phyloP scores from a whole-genome alignment of 2,113 vertebrate genomes.

The Empidonax traillii region DNA sequence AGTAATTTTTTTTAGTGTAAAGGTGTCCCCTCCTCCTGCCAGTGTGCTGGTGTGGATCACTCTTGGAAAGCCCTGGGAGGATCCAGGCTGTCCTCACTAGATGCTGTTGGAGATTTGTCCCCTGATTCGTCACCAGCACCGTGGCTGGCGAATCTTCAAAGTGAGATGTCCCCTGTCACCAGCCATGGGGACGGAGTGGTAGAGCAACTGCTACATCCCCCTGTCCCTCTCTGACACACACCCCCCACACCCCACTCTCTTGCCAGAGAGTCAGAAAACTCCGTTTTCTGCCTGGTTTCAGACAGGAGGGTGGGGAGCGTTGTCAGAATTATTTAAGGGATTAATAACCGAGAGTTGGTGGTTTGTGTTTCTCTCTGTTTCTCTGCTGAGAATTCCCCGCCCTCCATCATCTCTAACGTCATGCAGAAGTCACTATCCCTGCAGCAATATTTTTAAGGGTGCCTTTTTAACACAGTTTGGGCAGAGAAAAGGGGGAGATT shows the following conservation, averaged over 20 bases:
- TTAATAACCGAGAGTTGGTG: not conserved
- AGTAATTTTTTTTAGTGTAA: fast-evolving
- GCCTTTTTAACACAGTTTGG: not conserved
- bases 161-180: fast-evolving
- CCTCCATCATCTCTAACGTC: not conserved
- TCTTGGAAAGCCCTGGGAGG: not conserved
- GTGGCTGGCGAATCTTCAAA: not conserved
- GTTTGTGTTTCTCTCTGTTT: not conserved
- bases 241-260: not conserved
- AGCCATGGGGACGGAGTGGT: fast-evolving
- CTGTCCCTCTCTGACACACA: not conserved
- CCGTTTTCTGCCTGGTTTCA: not conserved
- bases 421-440: fast-evolving
- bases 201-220: not conserved
- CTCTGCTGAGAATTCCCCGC: not conserved
- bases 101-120: not conserved
- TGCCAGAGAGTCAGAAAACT: not conserved
- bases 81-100: not conserved
- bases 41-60: fast-evolving
- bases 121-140: not conserved
- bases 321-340: not conserved
- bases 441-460: not conserved
- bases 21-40: not conserved
- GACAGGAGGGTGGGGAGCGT: not conserved
- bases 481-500: not conserved